phyloP scores from a whole-genome alignment of 1,140 invertebrate genomes.

The Lordiphosa mommai region DNA sequence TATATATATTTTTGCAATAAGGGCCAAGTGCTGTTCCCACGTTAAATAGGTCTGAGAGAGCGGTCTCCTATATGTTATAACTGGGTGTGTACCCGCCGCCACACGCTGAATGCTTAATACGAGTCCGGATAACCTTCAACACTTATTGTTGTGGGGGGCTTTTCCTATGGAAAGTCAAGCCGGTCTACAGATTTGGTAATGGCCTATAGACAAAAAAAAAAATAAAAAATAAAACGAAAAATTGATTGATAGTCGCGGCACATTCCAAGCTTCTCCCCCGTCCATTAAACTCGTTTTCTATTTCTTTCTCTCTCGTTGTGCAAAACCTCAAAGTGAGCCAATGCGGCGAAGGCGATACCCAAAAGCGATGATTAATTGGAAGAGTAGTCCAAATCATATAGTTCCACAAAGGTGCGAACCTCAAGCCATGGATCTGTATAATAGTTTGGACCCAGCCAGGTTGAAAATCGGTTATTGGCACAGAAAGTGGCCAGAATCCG shows the following conservation, averaged over 20 bases:
- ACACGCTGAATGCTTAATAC: slow-evolving; percentile 19
- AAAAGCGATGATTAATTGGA: slow-evolving; percentile 69
- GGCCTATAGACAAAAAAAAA: slow-evolving; percentile 44
- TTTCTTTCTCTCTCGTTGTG: slow-evolving; percentile 41
- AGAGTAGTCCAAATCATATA: slow-evolving; percentile 16
- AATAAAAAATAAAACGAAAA: slow-evolving; percentile 26
- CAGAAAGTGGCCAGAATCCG: background rate
- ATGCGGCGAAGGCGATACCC: slow-evolving; percentile 49
- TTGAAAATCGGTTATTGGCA: slow-evolving; percentile 28
- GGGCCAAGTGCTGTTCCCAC: slow-evolving; percentile 54
- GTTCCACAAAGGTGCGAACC: slow-evolving; percentile 27
- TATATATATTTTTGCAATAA: slow-evolving; percentile 37
- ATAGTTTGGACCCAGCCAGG: background rate
- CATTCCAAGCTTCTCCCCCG: slow-evolving; percentile 63
- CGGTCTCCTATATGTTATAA: too few species aligned
- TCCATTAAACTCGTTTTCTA: slow-evolving; percentile 57
- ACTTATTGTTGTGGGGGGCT: slow-evolving; percentile 43
- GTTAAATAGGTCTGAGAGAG: too few species aligned
- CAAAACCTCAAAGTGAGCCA: slow-evolving; percentile 53
- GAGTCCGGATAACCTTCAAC: slow-evolving; percentile 53
- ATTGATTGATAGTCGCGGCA: slow-evolving; percentile 74
- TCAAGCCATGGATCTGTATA: background rate
- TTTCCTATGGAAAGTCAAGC: slow-evolving; percentile 74
- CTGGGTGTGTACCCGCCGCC: slow-evolving; percentile 53
- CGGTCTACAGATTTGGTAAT: slow-evolving; percentile 44